Evolutionary conservation across 2,797 vertebrate species (phyloP), one percentile per base, ranked within the genome.

Genomic region (Chanos chanos): DNA sequence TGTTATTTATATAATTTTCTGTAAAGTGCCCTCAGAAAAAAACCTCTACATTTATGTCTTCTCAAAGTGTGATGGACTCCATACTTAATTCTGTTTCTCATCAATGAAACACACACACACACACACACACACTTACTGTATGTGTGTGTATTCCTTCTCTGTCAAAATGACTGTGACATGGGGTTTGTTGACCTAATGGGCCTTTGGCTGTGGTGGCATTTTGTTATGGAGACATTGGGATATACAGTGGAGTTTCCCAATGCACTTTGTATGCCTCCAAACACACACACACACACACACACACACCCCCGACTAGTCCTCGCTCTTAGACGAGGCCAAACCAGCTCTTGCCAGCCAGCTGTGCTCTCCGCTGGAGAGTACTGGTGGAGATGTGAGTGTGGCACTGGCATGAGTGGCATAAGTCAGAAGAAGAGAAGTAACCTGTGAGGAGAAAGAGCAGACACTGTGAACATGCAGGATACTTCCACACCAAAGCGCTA

Each of bases 281-380:
- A 64, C 49, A n/a, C 21, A 58, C 55, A 52, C 61, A 43, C 68
- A n/a, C 39, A 40, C 34, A 16, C 10, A 25, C 51, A 31, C 6
- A 24, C 9, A 22, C 12, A 10, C 30, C 57, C 64, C 28, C 1
- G 7, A 7, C 12, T 25, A 25, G 25, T 25, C 25, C 25, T 27
- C 25, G 27, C 7, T 5, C 15, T n/a, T n/a, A n/a, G n/a, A n/a
- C n/a, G n/a, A n/a, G n/a, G n/a, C n/a, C n/a, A n/a, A n/a, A n/a
- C n/a, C n/a, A n/a, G n/a, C n/a, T 73, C 63, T 79, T 70, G 79
- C 74, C 76, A 76, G 77, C 73, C 81, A 83, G 78, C 80, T 84
- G 76, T 69, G n/a, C n/a, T n/a, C n/a, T n/a, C n/a, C n/a, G n/a
- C n/a, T n/a, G n/a, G n/a, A n/a, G n/a, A n/a, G n/a, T 36, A 30